Evolutionary conservation across 1,140 invertebrate genomes (phyloP).

Genomic region (Drosophila obscura): DNA sequence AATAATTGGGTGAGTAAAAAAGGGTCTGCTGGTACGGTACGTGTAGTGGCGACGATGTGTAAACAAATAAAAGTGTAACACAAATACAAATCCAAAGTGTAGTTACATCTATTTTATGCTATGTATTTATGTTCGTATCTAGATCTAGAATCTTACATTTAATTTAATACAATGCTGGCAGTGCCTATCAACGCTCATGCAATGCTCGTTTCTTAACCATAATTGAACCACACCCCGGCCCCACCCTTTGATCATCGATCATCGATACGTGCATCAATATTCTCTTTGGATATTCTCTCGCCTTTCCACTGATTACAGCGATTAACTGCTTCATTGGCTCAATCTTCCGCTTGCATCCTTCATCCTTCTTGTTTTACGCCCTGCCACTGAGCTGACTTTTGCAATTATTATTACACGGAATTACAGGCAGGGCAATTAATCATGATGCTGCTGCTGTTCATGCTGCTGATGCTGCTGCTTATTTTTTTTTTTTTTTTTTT

Average conservation of each 20-base stretch:
- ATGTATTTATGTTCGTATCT: no score
- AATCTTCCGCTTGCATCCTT: conserved; percentile 9
- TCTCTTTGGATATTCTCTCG: neutral
- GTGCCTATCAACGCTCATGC: no score
- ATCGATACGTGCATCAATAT: no score
- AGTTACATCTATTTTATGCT: no score
- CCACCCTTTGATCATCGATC: no score
- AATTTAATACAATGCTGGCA: no score
- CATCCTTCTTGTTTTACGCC: neutral
- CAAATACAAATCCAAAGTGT: conserved; percentile 7
- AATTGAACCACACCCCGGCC: no score
- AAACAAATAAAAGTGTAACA: conserved; percentile 5
- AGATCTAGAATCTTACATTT: no score
- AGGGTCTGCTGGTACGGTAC: neutral
- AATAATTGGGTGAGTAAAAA: conserved; percentile 7
- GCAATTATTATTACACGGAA: conserved; percentile 47
- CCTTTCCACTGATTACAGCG: neutral
- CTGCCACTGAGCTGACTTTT: conserved; percentile 31
- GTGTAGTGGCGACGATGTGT: neutral
- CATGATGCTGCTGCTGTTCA: conserved; percentile 4
- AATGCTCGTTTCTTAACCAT: no score
- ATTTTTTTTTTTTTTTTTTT: no score
- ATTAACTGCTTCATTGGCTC: conserved; percentile 32
- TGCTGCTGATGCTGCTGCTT: no score
- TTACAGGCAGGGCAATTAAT: conserved; percentile 46